A percentile compares a stretch with the other conserved stretches of the same genome.
These are phyloP conservation scores for Anseranas semipalmata DNA, from an alignment of 2,113 vertebrate species.

Conservation along the genomic window DNA sequence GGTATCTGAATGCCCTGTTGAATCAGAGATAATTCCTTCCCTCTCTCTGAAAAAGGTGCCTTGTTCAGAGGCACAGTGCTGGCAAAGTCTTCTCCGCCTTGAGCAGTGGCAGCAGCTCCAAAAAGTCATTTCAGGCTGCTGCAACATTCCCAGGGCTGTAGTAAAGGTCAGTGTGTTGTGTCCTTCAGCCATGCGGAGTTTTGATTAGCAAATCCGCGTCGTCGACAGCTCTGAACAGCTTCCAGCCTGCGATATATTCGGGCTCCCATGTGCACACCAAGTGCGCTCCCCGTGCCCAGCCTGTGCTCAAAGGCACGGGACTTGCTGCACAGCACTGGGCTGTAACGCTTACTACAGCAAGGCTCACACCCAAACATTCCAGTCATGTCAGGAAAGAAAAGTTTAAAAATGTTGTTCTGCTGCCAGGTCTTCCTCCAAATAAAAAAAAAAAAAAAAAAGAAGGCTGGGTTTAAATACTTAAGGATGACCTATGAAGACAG, in stretches of 20 bases:
- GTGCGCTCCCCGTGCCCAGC: not conserved
- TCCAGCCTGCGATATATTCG: not conserved
- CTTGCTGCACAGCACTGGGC: not conserved
- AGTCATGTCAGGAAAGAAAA: not conserved
- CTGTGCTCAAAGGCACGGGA: not conserved
- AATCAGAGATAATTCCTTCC: not conserved
- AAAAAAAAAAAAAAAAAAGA: too few relatives aligned
- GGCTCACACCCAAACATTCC: conserved; percentile 1
- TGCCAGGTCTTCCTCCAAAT: not conserved
- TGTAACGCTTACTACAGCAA: not conserved
- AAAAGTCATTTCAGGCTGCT: conserved; percentile 15
- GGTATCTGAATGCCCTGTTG: conserved; percentile 4
- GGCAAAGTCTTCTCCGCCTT: not conserved
- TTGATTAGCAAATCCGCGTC: not conserved
- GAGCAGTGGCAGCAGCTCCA: not conserved
- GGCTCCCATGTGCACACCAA: not conserved
- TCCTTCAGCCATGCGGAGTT: conserved; percentile 1
- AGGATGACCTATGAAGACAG: not conserved
- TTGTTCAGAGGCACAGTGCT: not conserved
- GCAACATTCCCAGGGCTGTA: not conserved
- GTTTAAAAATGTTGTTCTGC: not conserved
- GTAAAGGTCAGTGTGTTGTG: conserved; percentile 33
- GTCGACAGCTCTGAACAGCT: not conserved
- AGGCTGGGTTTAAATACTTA: not conserved
- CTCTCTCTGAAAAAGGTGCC: not conserved